Conservation (phyloP, 2,888 invertebrate species). For the Amphipoea oculea region DNA sequence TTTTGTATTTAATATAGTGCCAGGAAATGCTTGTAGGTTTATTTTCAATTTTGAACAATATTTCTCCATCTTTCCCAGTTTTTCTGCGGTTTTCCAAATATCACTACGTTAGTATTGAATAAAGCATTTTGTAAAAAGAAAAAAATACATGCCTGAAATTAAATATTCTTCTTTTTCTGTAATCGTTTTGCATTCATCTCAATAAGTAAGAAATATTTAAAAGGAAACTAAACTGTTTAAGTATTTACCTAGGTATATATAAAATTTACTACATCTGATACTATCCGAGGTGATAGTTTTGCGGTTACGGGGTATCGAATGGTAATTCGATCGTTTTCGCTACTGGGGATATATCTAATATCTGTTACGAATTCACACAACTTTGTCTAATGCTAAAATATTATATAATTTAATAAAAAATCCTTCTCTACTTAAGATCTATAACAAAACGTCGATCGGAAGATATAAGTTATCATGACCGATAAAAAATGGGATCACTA, state of each 20-base stretch:
- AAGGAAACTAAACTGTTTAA: neutral
- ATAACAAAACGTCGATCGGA: neutral
- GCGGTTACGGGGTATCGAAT: constrained; percentile 48
- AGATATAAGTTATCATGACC: neutral
- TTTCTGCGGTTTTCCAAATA: neutral
- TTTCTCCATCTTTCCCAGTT: no score
- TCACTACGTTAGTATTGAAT: neutral
- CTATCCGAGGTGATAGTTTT: constrained; percentile 47
- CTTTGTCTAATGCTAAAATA: neutral
- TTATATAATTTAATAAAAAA: neutral
- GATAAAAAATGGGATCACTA: neutral
- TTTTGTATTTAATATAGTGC: neutral
- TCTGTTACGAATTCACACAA: constrained; percentile 7
- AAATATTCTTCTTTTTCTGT: neutral
- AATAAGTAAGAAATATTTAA: neutral
- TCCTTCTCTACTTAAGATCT: neutral
- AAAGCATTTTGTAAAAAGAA: neutral
- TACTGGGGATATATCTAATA: constrained; percentile 33
- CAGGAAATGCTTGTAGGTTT: neutral
- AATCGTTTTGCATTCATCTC: neutral
- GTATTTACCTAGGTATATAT: neutral
- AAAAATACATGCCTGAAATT: neutral
- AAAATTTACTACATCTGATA: constrained; percentile 32
- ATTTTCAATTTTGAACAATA: neutral
- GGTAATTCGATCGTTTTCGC: constrained; percentile 43